Evolutionary conservation across 2,113 vertebrate genomes (phyloP).

Genomic region (Scartelaos histophorus): DNA sequence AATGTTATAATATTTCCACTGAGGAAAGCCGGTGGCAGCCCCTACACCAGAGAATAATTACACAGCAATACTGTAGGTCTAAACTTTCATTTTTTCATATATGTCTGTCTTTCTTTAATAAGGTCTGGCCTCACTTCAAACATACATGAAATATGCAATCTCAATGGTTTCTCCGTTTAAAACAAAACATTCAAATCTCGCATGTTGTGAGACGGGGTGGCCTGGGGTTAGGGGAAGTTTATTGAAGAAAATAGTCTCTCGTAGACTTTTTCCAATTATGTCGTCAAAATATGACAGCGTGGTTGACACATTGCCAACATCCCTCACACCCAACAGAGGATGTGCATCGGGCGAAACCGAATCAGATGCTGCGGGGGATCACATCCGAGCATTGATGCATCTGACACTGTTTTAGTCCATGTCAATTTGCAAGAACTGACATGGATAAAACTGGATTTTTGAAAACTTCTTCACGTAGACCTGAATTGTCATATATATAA

Average conservation of each 20-base stretch:
- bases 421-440: neutral
- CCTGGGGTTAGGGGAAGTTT: neutral
- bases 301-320: neutral
- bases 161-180: neutral
- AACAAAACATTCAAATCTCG: neutral
- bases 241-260: neutral
- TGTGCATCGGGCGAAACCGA: neutral
- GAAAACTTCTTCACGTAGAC: neutral
- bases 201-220: neutral
- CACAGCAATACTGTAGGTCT: no score
- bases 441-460: neutral
- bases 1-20: no score
- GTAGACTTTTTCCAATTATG: conserved; percentile 1
- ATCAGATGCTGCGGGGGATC: neutral
- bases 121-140: no score
- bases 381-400: neutral
- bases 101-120: no score
- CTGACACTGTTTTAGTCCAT: neutral
- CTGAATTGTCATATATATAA: no score
- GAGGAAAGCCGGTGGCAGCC: no score
- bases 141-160: no score
- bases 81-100: no score
- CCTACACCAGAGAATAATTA: no score
- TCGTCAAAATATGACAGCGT: neutral
- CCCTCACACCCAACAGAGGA: neutral